A percentile compares a stretch with the other conserved stretches of the same genome.
Conservation (phyloP, 2,113 vertebrate genomes). For the Heloderma charlesbogerti region DNA sequence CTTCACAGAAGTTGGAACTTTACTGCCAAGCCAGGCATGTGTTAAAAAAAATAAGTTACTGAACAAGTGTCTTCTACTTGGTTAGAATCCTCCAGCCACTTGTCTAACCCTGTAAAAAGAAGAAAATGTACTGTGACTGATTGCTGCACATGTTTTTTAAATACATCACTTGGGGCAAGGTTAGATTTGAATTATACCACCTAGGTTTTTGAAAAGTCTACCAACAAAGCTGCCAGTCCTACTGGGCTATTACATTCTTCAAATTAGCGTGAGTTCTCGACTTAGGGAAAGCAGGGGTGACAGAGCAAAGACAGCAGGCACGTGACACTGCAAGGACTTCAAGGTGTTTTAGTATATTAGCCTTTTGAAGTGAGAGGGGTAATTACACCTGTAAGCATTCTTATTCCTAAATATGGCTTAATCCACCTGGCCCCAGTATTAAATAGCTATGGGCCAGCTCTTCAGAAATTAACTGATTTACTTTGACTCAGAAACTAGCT, state of each 20-base stretch:
- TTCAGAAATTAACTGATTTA: neutral
- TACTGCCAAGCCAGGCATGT: constrained; percentile 54
- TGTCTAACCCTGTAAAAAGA: constrained; percentile 57
- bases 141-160: neutral
- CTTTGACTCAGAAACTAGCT: neutral
- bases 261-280: neutral
- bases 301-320: neutral
- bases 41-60: constrained; percentile 11
- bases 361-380: neutral
- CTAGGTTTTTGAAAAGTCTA: neutral
- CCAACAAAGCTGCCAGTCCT: neutral
- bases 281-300: neutral
- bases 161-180: neutral
- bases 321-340: no score
- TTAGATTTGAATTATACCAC: neutral
- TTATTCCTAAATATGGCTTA: neutral
- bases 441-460: neutral
- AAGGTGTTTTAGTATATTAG: neutral
- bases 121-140: neutral
- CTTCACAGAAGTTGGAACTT: constrained; percentile 74
- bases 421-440: neutral
- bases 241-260: neutral
- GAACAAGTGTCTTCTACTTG: constrained; percentile 50
- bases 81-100: constrained; percentile 15
- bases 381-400: no score